Percentiles rank a stretch among this genome's conserved stretches.
phyloP scores from a whole-genome alignment of 2,888 invertebrate genomes.

The Apamea monoglypha region DNA sequence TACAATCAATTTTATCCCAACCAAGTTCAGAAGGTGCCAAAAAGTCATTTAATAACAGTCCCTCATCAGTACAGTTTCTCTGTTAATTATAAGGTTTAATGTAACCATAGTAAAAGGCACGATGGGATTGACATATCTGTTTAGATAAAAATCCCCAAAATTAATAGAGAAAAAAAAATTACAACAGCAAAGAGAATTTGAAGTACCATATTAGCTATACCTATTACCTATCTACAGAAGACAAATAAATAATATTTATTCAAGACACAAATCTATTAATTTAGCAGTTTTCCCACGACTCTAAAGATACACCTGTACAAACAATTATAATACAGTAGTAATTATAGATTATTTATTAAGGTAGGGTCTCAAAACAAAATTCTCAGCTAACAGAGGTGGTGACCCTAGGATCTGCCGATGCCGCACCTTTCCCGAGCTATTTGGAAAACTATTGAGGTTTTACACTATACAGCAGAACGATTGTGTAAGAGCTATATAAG shows the following conservation, averaged over 20 bases:
- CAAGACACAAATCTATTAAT: background rate
- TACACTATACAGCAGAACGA: slow-evolving; percentile 21
- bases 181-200: background rate
- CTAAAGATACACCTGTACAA: slow-evolving; percentile 5
- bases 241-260: background rate
- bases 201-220: background rate
- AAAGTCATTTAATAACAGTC: too few species aligned
- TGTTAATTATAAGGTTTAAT: too few species aligned
- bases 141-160: too few species aligned
- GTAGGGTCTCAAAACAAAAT: slow-evolving; percentile 41
- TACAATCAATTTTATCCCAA: too few species aligned
- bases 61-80: too few species aligned
- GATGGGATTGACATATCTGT: too few species aligned
- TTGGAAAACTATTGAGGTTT: slow-evolving; percentile 43
- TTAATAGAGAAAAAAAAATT: too few species aligned
- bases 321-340: background rate
- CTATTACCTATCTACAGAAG: background rate
- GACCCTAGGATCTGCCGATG: slow-evolving; percentile 52
- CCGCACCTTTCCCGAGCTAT: slow-evolving; percentile 51
- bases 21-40: too few species aligned
- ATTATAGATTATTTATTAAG: slow-evolving; percentile 20
- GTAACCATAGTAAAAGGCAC: too few species aligned
- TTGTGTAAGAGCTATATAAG: slow-evolving; percentile 41
- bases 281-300: background rate
- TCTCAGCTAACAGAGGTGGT: slow-evolving; percentile 32